Conservation (phyloP, 2,888 invertebrate genomes). For the Pachliopta kotzebuea region DNA sequence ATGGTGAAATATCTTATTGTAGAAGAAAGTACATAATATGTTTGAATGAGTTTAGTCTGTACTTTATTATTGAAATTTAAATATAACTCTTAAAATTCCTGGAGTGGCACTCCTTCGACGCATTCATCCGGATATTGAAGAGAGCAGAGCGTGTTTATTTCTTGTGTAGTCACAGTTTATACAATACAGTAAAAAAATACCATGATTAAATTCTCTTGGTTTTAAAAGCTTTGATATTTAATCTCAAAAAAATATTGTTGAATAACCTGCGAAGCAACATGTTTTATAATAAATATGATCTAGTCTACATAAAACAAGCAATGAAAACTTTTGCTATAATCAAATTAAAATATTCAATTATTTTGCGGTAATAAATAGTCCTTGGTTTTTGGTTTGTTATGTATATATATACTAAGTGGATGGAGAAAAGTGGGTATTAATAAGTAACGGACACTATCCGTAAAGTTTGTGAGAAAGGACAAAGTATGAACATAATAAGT, state of each 20-base stretch:
- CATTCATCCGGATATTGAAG: constrained; percentile 10
- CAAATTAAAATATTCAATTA: too few species aligned
- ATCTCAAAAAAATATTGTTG: not conserved
- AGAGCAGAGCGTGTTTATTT: not conserved
- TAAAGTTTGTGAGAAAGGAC: not conserved
- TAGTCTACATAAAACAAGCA: too few species aligned
- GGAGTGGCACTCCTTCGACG: not conserved
- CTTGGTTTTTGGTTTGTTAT: too few species aligned
- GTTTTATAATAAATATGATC: too few species aligned
- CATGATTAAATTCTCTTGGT: not conserved
- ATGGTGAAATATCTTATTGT: too few species aligned
- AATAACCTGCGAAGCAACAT: too few species aligned
- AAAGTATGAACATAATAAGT: constrained; percentile 1
- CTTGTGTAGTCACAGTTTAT: not conserved
- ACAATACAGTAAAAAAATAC: not conserved
- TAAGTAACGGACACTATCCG: not conserved
- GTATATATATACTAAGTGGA: not conserved
- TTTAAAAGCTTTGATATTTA: not conserved
- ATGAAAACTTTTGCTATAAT: too few species aligned
- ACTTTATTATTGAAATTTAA: constrained; percentile 8
- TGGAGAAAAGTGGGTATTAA: not conserved
- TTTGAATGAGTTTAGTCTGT: not conserved
- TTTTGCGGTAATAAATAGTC: too few species aligned
- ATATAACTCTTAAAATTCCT: constrained; percentile 7
- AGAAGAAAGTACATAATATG: not conserved